Evolutionary conservation across 2,888 invertebrate species (phyloP).

Genomic region (Acrocyrtus sp.): DNA sequence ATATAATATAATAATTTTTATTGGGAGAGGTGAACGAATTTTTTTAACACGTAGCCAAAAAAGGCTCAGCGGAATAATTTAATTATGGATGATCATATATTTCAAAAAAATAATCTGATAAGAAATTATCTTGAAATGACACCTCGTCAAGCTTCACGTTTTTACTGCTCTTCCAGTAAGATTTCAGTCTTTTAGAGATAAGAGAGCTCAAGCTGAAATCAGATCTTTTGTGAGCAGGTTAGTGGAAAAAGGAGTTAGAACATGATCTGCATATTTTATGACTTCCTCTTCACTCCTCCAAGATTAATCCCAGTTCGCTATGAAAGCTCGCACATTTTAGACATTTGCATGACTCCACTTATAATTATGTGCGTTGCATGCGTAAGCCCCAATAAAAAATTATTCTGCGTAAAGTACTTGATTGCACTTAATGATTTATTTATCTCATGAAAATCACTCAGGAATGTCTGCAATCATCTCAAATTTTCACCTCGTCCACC

Average conservation of each 20-base stretch:
- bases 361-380: not conserved
- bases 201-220: not conserved
- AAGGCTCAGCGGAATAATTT: too few species aligned
- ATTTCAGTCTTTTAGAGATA: not conserved
- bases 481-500: slow-evolving; percentile 18
- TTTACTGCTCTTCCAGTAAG: not conserved
- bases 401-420: too few species aligned
- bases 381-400: not conserved
- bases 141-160: not conserved
- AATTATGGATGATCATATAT: not conserved
- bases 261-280: not conserved
- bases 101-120: not conserved
- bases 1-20: too few species aligned
- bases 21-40: not conserved
- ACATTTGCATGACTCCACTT: not conserved
- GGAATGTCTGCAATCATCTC: not conserved
- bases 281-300: not conserved
- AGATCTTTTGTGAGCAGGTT: not conserved
- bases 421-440: slow-evolving; percentile 5
- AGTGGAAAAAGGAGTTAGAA: not conserved
- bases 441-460: not conserved
- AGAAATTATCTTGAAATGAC: not conserved
- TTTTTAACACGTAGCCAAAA: too few species aligned
- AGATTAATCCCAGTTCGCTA: too few species aligned
- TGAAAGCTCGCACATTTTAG: too few species aligned